Evolutionary conservation across 2,797 vertebrate species (phyloP).

Genomic region (Phoxinus dragarum): DNA sequence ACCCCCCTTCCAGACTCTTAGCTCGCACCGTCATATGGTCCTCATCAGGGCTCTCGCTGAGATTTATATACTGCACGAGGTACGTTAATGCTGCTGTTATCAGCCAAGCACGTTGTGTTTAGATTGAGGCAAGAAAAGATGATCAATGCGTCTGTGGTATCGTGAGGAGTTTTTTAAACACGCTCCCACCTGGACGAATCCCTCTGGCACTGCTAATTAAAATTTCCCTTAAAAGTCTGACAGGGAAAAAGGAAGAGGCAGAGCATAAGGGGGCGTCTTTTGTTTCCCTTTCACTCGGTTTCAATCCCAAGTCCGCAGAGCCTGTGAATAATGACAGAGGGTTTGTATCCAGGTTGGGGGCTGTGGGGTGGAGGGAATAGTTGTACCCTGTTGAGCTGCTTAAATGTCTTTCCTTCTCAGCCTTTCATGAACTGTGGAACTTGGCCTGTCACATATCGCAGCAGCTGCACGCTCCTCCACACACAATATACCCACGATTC

Average conservation of each 20-base stretch:
- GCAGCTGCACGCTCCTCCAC: slow-evolving; percentile 68
- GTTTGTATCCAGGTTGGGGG: slow-evolving; percentile 21
- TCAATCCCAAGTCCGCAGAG: slow-evolving; percentile 39
- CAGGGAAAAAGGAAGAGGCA: slow-evolving; percentile 16
- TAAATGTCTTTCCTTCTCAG: slow-evolving; percentile 37
- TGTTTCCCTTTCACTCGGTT: slow-evolving; percentile 53
- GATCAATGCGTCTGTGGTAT: slow-evolving; percentile 48
- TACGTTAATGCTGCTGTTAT: slow-evolving; percentile 48
- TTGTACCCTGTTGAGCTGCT: slow-evolving; percentile 38
- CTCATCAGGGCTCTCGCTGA: slow-evolving; percentile 58
- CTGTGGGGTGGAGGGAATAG: slow-evolving; percentile 8
- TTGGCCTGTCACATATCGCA: slow-evolving; percentile 63
- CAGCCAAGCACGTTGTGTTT: slow-evolving; percentile 56
- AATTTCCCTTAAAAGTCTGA: slow-evolving; percentile 41
- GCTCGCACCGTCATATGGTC: slow-evolving; percentile 58
- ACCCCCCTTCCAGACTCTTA: slow-evolving; percentile 46
- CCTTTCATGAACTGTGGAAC: slow-evolving; percentile 50
- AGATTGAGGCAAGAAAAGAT: slow-evolving; percentile 55
- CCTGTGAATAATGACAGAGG: slow-evolving; percentile 42
- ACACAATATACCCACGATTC: slow-evolving; percentile 68
- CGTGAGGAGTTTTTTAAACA: slow-evolving; percentile 45
- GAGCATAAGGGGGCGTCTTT: slow-evolving; percentile 42
- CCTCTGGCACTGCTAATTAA: slow-evolving; percentile 52
- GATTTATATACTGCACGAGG: slow-evolving; percentile 42
- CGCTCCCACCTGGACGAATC: slow-evolving; percentile 48